Conservation (phyloP, 2,888 invertebrate genomes). For the Plagodis pulveraria region DNA sequence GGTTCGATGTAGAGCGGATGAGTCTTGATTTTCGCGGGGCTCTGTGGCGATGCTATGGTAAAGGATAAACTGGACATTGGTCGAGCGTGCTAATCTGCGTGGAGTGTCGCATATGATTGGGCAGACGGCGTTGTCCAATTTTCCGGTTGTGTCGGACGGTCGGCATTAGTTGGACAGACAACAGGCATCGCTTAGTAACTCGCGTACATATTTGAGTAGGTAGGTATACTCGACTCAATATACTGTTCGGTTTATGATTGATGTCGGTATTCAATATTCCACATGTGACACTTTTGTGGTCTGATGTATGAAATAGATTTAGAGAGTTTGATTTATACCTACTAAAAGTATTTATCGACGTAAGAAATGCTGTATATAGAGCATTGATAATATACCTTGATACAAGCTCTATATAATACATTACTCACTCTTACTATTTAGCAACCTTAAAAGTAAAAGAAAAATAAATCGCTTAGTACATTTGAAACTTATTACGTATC, state of each 20-base stretch:
- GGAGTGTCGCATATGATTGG: conserved; percentile 83
- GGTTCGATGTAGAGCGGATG: conserved; percentile 69
- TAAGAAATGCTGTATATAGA: not conserved
- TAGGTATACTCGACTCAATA: conserved; percentile 29
- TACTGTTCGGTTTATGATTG: conserved; percentile 29
- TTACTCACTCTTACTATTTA: too few relatives aligned
- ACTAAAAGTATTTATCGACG: not conserved
- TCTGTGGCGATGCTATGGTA: conserved; percentile 49
- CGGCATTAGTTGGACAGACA: conserved; percentile 74
- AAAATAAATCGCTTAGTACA: too few relatives aligned
- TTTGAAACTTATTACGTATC: too few relatives aligned
- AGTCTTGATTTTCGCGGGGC: conserved; percentile 65
- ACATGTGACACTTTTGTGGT: conserved; percentile 20
- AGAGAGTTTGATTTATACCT: not conserved
- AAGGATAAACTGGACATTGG: conserved; percentile 64
- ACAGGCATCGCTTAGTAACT: conserved; percentile 64
- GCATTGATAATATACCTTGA: too few relatives aligned
- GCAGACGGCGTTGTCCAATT: conserved; percentile 80
- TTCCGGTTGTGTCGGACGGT: conserved; percentile 70
- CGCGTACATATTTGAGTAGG: conserved; percentile 57
- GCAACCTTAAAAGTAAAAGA: too few relatives aligned
- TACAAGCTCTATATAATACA: too few relatives aligned
- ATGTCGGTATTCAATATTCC: conserved; percentile 25
- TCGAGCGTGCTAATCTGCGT: conserved; percentile 81
- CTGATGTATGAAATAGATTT: conserved; percentile 10